These are phyloP conservation scores for Channa maculata DNA, from an alignment of 2,113 vertebrate genomes.

Conservation along the genomic window DNA sequence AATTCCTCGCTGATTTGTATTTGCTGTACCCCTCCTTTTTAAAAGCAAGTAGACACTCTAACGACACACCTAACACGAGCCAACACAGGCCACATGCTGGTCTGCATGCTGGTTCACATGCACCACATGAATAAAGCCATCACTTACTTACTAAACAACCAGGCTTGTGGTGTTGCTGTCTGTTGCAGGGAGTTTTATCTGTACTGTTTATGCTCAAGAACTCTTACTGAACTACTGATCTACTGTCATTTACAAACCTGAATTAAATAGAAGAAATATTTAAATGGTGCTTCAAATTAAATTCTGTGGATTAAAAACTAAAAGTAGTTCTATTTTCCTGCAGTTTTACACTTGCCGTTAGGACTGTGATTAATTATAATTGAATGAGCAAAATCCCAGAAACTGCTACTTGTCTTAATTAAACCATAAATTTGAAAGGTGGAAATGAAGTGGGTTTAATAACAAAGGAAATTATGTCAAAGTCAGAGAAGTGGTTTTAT, in stretches of 20 bases:
- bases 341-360: slow-evolving; percentile 20
- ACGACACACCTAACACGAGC: slow-evolving; percentile 79
- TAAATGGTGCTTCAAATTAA: slow-evolving; percentile 15
- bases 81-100: slow-evolving; percentile 78
- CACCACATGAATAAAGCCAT: slow-evolving; percentile 79
- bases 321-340: slow-evolving; percentile 15
- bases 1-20: slow-evolving; percentile 75
- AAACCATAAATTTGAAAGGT: slow-evolving; percentile 66
- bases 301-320: slow-evolving; percentile 36
- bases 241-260: slow-evolving; percentile 16
- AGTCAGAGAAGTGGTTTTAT: slow-evolving; percentile 67
- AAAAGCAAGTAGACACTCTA: slow-evolving; percentile 67
- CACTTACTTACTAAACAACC: slow-evolving; percentile 76
- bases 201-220: slow-evolving; percentile 6
- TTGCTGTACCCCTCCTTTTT: slow-evolving; percentile 67
- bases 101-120: slow-evolving; percentile 78
- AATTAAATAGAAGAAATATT: slow-evolving; percentile 15
- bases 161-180: slow-evolving; percentile 63
- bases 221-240: slow-evolving; percentile 18
- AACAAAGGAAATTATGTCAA: slow-evolving; percentile 77
- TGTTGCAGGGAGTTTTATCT: slow-evolving; percentile 52
- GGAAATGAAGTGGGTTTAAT: slow-evolving; percentile 61
- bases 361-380: slow-evolving; percentile 45
- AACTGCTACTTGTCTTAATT: slow-evolving; percentile 63
- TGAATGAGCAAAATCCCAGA: slow-evolving; percentile 37